Evolutionary conservation across 2,888 invertebrate genomes (phyloP).

Genomic region (Acleris literana): DNA sequence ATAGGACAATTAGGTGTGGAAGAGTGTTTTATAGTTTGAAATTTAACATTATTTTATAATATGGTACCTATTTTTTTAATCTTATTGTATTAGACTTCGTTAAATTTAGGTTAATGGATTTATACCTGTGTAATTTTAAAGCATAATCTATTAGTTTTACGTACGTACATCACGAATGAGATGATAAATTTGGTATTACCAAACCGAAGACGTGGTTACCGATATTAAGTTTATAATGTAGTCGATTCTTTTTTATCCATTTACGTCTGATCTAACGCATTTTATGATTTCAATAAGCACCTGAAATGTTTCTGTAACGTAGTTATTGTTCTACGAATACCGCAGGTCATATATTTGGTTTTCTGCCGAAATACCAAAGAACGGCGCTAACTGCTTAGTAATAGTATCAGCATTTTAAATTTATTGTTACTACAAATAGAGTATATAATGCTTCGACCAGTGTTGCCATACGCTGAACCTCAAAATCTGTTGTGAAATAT

Average conservation of each 20-base stretch:
- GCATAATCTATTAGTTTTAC: constrained; percentile 65
- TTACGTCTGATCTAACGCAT: constrained; percentile 25
- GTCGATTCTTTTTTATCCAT: constrained; percentile 27
- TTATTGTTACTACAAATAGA: no score
- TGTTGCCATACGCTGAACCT: no score
- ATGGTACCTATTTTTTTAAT: constrained; percentile 33
- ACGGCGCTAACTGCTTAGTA: no score
- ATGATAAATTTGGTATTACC: constrained; percentile 49
- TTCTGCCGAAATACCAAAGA: no score
- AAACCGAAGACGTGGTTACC: constrained; percentile 69
- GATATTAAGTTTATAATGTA: constrained; percentile 47
- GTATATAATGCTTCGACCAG: no score
- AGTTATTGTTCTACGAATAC: neutral
- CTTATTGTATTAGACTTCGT: constrained; percentile 44
- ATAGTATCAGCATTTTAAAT: no score
- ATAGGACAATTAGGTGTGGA: constrained; percentile 46
- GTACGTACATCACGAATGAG: constrained; percentile 59
- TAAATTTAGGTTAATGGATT: constrained; percentile 46
- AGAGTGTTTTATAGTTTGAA: constrained; percentile 43
- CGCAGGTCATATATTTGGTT: constrained; percentile 4
- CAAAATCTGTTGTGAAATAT: no score
- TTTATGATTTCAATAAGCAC: constrained; percentile 25
- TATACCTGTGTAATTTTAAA: constrained; percentile 42
- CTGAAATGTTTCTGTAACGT: constrained; percentile 12
- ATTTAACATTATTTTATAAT: constrained; percentile 34